These are phyloP conservation scores for Nestor notabilis DNA, from an alignment of 2,113 vertebrate species.

Conservation along the genomic window DNA sequence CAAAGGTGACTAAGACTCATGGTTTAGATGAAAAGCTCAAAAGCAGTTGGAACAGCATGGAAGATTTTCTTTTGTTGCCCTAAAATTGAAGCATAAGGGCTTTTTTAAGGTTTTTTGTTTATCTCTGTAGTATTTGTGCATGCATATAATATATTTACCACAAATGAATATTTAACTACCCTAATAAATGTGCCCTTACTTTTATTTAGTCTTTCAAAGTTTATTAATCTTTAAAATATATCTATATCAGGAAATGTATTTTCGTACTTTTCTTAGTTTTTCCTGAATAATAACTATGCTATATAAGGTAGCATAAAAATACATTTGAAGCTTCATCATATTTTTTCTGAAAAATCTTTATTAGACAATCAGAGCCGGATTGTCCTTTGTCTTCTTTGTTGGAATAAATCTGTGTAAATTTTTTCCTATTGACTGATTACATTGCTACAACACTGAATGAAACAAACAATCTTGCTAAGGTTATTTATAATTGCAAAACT, in stretches of 20 bases:
- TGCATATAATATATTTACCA: not conserved
- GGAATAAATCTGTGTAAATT: not conserved
- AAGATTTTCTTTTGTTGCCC: not conserved
- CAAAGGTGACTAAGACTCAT: not conserved
- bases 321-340: not conserved
- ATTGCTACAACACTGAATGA: not conserved
- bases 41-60: not conserved
- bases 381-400: not conserved
- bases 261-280: not conserved
- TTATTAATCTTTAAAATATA: not conserved
- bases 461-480: not conserved
- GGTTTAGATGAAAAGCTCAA: not conserved
- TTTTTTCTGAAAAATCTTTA: not conserved
- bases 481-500: slow-evolving; percentile 23
- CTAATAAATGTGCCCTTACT: not conserved
- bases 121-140: not conserved
- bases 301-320: not conserved
- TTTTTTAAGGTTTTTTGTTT: not conserved
- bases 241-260: not conserved
- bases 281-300: not conserved
- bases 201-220: not conserved
- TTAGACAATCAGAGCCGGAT: not conserved
- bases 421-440: not conserved
- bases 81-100: not conserved
- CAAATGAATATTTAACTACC: not conserved